These are phyloP conservation scores for Anagyrus pseudococci DNA, from an alignment of 2,888 invertebrate genomes.

Conservation along the genomic window DNA sequence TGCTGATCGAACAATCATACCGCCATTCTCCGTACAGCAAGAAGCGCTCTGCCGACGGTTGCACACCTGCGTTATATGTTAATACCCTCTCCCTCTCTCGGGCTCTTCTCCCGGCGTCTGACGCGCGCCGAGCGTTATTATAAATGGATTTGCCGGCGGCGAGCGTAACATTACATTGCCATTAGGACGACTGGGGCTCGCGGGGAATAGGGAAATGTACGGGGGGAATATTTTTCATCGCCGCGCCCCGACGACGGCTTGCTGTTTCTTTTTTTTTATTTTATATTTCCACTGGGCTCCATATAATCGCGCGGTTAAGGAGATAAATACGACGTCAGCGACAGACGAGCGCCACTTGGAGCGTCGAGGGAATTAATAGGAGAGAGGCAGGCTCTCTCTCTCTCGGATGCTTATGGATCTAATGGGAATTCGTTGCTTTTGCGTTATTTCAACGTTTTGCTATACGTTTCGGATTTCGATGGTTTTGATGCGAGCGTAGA, in stretches of 20 bases:
- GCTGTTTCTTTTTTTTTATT: slow-evolving; percentile 41
- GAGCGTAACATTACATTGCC: background rate
- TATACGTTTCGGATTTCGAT: no score
- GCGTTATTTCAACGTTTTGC: no score
- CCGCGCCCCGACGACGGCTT: background rate
- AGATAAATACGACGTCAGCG: slow-evolving; percentile 56
- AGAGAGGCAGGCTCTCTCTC: no score
- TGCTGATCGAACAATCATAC: background rate
- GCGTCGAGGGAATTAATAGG: background rate
- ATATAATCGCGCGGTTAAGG: slow-evolving; percentile 53
- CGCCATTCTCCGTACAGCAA: background rate
- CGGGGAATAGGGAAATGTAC: background rate
- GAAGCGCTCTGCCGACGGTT: background rate
- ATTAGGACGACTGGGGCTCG: background rate
- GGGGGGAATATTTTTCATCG: background rate
- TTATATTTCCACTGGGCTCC: slow-evolving; percentile 30
- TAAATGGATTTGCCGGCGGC: slow-evolving; percentile 1
- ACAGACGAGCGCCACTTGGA: slow-evolving; percentile 32
- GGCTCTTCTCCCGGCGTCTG: background rate
- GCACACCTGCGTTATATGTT: slow-evolving; percentile 5
- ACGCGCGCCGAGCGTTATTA: slow-evolving; percentile 1
- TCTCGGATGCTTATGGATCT: no score
- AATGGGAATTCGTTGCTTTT: no score
- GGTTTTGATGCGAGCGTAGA: no score
- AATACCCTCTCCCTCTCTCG: background rate